Conservation (phyloP, 23 tunicate genomes). For the Botrylloides violaceus region DNA sequence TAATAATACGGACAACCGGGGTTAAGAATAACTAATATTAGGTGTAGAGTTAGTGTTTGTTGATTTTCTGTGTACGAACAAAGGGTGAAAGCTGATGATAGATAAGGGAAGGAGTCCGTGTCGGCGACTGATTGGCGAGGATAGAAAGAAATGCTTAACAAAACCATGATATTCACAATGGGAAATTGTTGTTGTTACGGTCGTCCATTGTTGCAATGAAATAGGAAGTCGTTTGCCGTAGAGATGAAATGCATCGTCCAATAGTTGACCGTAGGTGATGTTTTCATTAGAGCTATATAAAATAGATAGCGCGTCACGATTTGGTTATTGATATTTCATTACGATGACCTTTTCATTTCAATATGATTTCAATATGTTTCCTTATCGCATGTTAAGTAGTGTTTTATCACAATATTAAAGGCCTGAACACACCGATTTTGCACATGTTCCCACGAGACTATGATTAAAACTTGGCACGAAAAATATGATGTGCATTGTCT, state of each 20-base stretch:
- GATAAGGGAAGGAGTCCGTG: neutral
- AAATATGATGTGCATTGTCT: too few relatives aligned
- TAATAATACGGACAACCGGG: neutral
- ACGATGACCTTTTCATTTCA: neutral
- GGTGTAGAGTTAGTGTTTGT: neutral
- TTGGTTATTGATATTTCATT: neutral
- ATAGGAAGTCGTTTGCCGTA: neutral
- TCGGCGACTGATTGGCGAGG: neutral
- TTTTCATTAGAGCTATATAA: neutral
- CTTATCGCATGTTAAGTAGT: neutral
- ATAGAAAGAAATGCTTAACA: neutral
- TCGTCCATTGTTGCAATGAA: neutral
- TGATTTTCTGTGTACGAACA: neutral
- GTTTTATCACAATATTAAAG: neutral
- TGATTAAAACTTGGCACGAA: too few relatives aligned
- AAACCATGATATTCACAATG: neutral
- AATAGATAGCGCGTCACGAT: neutral
- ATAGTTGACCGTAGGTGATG: neutral
- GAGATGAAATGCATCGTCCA: neutral
- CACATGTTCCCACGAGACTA: neutral
- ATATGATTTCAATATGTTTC: neutral
- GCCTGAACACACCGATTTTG: neutral
- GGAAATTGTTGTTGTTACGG: neutral
- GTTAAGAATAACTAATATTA: neutral
- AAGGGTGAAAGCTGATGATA: neutral